Evolutionary conservation across 2,797 vertebrate genomes (phyloP), one percentile per base, ranked within the genome.

Genomic region (Lateolabrax maculatus): DNA sequence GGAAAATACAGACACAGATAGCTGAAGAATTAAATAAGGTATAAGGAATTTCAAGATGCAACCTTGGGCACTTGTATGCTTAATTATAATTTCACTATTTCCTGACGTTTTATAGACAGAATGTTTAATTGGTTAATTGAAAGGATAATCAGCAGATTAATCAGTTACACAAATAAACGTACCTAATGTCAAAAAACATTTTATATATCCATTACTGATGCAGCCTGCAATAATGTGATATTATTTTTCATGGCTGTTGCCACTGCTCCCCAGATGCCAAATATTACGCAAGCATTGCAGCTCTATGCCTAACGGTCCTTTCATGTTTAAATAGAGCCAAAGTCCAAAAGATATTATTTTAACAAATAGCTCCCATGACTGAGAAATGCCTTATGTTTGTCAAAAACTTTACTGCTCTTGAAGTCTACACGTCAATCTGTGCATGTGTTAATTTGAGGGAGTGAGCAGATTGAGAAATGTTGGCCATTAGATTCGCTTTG

Each of bases 401-500:
- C 46, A 53, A 60, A 37, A 11, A 15, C 12, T 52, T 23, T 66
- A 1, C 36, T 56, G 68, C 48, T 63, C 12, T 41, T 62, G 31
- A 43, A 60, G 55, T 53, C 8, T 16, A 23, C 41, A 27, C 1
- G 9, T 70, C 21, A 66, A 34, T 46, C 49, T 63, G 53, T 62
- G 44, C 39, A 41, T 46, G 21, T 71, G 72, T 77, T 80, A 18
- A 72, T 71, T 60, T 71, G 39, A 63, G 25, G 51, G 13, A 69
- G 43, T 41, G 39, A 65, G 41, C 41, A 41, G 55, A 74, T 34
- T 67, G 57, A 46, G 58, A 75, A 75, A 46, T 58, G 75, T 61
- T 25, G 23, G 52, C 51, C 77, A 78, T 81, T 84, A 78, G 61
- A 81, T 74, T 69, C 3, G 21, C n/a, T 88, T 88, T 34, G 52